Percentiles rank a stretch among this genome's conserved stretches.
Evolutionary conservation across 2,888 invertebrate genomes (phyloP).

Genomic region (Drosophila eohydei): DNA sequence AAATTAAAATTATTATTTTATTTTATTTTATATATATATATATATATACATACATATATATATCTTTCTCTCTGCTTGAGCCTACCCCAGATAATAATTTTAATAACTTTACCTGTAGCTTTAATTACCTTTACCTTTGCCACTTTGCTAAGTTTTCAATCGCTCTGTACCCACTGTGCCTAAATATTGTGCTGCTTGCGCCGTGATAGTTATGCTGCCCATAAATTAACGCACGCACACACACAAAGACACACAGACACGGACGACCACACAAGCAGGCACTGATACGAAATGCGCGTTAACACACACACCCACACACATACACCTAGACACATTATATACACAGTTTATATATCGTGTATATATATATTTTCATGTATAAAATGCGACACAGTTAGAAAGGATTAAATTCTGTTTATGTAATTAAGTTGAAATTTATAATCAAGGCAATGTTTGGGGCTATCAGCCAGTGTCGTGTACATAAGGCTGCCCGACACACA

Average conservation of each 20-base stretch:
- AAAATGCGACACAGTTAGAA: conserved; percentile 73
- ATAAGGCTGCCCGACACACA: conserved; percentile 22
- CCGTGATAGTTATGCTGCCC: conserved; percentile 71
- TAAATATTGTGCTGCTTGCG: conserved; percentile 34
- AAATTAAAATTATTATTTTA: too few relatives aligned
- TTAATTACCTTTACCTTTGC: too few relatives aligned
- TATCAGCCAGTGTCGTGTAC: conserved; percentile 39
- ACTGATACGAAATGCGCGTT: conserved; percentile 16
- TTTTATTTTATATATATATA: too few relatives aligned
- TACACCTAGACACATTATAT: conserved; percentile 11
- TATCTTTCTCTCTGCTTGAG: too few relatives aligned
- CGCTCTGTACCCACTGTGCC: conserved; percentile 44
- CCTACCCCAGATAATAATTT: not conserved
- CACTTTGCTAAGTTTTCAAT: not conserved
- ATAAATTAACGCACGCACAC: conserved; percentile 64
- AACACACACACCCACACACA: conserved; percentile 17
- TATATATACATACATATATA: too few relatives aligned
- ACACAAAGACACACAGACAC: conserved; percentile 17
- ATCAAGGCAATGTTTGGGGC: conserved; percentile 72
- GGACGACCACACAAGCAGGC: conserved; percentile 16
- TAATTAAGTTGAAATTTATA: conserved; percentile 82
- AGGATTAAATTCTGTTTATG: conserved; percentile 81
- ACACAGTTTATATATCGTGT: conserved; percentile 3
- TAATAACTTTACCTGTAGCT: not conserved
- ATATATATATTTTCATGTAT: conserved; percentile 12